These are phyloP conservation scores for Chaetops frenatus DNA, from an alignment of 2,113 vertebrate genomes.

Conservation along the genomic window DNA sequence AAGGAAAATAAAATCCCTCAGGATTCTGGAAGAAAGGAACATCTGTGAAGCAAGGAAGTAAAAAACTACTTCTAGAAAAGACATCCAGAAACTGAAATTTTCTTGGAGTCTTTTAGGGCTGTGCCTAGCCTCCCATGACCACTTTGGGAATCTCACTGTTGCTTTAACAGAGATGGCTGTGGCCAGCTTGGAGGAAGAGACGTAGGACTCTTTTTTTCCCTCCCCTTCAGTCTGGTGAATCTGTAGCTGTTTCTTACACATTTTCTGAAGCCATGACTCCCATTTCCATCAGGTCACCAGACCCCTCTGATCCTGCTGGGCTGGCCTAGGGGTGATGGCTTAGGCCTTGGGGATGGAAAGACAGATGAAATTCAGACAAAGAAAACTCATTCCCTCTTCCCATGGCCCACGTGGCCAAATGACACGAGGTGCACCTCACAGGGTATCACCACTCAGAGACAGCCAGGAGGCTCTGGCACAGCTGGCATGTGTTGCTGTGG, in stretches of 20 bases:
- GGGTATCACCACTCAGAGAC: neutral
- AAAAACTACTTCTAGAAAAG: neutral
- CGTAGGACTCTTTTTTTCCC: neutral
- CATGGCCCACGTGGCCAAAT: neutral
- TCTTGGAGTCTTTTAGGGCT: neutral
- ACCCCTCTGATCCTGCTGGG: neutral
- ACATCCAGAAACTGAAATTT: neutral
- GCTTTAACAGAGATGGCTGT: neutral
- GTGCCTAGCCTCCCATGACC: neutral
- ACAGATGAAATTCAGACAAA: neutral
- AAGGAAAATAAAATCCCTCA: neutral
- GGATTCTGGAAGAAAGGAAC: neutral
- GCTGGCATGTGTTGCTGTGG: neutral
- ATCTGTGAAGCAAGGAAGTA: neutral
- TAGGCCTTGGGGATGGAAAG: neutral
- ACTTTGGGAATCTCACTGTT: neutral
- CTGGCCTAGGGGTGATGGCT: neutral
- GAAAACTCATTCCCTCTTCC: neutral
- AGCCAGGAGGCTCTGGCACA: neutral
- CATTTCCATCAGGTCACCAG: neutral
- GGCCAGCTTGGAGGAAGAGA: neutral
- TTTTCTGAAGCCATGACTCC: neutral
- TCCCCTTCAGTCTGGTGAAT: neutral
- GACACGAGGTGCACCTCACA: fast-evolving
- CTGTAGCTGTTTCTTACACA: neutral